Evolutionary conservation across 2,888 invertebrate species (phyloP).

Genomic region (Dicranocentrus wangi): DNA sequence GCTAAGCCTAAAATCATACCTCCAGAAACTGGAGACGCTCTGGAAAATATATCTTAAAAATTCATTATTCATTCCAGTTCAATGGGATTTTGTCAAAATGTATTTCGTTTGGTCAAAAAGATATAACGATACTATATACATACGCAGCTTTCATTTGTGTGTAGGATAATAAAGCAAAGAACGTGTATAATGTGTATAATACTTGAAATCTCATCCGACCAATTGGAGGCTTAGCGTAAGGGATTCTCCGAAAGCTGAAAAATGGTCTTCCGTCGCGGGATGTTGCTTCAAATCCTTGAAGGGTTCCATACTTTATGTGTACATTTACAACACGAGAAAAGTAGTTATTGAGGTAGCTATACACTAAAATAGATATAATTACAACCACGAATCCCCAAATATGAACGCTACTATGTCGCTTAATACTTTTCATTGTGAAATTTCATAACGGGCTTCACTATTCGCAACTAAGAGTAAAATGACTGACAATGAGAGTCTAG

Average conservation of each 20-base stretch:
- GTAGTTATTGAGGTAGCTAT: constrained; percentile 43
- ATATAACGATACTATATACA: too few species aligned
- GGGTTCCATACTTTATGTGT: constrained; percentile 21
- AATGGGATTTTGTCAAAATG: too few species aligned
- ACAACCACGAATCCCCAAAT: constrained; percentile 17
- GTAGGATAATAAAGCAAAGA: neutral
- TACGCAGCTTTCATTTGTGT: neutral
- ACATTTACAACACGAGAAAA: constrained; percentile 32
- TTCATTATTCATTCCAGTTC: too few species aligned
- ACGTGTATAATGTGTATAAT: neutral
- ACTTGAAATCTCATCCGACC: constrained; percentile 51
- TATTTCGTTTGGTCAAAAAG: too few species aligned
- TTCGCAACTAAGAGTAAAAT: too few species aligned
- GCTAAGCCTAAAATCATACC: too few species aligned
- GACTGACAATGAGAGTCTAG: too few species aligned
- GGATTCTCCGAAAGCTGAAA: constrained; percentile 40
- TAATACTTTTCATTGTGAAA: too few species aligned
- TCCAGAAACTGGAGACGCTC: too few species aligned
- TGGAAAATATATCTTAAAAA: too few species aligned
- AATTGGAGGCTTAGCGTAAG: constrained; percentile 41
- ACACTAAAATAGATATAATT: constrained; percentile 19
- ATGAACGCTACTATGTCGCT: too few species aligned
- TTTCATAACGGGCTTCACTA: too few species aligned
- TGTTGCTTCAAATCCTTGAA: constrained; percentile 33
- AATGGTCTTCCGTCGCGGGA: constrained; percentile 40